phyloP scores from a whole-genome alignment of 2,797 vertebrate genomes.

The Sciaenops ocellatus region DNA sequence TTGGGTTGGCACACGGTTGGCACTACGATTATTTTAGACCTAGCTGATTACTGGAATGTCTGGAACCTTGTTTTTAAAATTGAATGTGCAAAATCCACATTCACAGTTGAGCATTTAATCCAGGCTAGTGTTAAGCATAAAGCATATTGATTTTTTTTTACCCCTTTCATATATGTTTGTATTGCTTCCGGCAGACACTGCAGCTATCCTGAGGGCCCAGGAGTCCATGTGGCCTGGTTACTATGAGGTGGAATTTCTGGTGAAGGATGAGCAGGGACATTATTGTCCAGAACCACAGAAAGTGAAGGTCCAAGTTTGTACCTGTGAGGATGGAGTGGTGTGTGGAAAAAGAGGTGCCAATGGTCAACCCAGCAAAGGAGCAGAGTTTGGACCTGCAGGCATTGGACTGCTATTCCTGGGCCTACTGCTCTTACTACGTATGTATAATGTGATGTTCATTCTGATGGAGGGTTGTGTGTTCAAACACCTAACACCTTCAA shows the following conservation, averaged over 20 bases:
- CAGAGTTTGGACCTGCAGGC: constrained; percentile 71
- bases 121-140: background rate
- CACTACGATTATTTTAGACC: background rate
- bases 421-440: constrained; percentile 82
- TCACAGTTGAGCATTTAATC: background rate
- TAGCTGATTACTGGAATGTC: background rate
- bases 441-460: constrained; percentile 56
- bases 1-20: background rate
- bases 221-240: constrained; percentile 69
- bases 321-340: constrained; percentile 62
- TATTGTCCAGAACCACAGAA: constrained; percentile 79
- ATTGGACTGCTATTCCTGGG: constrained; percentile 82
- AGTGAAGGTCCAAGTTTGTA: constrained; percentile 77
- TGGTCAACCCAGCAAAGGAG: background rate
- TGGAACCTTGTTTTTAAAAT: background rate
- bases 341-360: constrained; percentile 18
- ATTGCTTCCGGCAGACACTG: constrained; percentile 70
- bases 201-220: constrained; percentile 69
- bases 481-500: background rate
- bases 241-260: constrained; percentile 70
- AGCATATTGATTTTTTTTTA: background rate
- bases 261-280: constrained; percentile 77
- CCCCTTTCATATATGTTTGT: constrained; percentile 1
- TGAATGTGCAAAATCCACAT: background rate
- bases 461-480: background rate